phyloP scores from a whole-genome alignment of 2,888 invertebrate species.

The Petrophora chlorosata region DNA sequence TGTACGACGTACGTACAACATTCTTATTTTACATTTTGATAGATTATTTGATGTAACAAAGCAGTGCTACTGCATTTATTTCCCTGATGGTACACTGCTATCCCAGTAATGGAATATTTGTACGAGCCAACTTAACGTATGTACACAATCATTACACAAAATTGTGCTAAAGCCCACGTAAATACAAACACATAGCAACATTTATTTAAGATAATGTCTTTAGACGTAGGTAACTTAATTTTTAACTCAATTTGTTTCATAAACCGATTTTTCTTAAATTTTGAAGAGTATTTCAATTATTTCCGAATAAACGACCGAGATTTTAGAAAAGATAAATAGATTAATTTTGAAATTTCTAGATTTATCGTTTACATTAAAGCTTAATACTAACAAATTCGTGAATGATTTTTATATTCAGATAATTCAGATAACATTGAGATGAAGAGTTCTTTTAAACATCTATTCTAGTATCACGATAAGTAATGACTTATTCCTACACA shows the following conservation, averaged over 20 bases:
- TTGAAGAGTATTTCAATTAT: conserved; percentile 6
- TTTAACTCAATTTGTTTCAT: conserved; percentile 23
- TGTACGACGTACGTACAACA: too few species aligned
- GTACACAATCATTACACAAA: conserved; percentile 21
- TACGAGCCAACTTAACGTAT: conserved; percentile 23
- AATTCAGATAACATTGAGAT: conserved; percentile 53
- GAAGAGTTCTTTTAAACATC: conserved; percentile 55
- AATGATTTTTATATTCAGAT: conserved; percentile 55
- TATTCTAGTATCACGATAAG: conserved; percentile 77
- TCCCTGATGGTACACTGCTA: neutral
- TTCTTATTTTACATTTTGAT: too few species aligned
- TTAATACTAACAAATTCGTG: conserved; percentile 75
- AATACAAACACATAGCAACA: conserved; percentile 25
- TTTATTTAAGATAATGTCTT: conserved; percentile 26
- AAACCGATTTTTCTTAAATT: conserved; percentile 10
- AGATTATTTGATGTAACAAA: too few species aligned
- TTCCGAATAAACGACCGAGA: conserved; percentile 11
- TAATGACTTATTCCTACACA: conserved; percentile 54
- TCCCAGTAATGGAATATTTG: conserved; percentile 10
- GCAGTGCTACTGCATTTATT: conserved; percentile 1
- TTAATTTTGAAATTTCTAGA: conserved; percentile 26
- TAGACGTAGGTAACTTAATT: conserved; percentile 27
- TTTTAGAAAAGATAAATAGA: conserved; percentile 15
- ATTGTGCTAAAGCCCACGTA: conserved; percentile 25
- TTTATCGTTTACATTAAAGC: conserved; percentile 59